Evolutionary conservation across 2,797 vertebrate genomes (phyloP), one percentile per base, ranked within the genome.

Genomic region (Sebastes flavidus): DNA sequence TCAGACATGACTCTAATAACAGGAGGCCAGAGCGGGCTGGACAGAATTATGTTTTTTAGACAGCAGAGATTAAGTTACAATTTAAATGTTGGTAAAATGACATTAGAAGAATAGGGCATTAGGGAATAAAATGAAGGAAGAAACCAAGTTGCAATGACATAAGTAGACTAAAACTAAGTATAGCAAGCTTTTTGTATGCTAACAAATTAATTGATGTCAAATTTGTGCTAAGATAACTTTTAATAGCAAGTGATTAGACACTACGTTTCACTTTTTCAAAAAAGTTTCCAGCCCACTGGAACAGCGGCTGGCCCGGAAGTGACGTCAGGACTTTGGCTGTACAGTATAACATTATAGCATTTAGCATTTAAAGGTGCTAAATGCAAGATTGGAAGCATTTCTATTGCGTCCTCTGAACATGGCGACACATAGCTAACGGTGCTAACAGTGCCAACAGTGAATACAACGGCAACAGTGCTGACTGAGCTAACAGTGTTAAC

Each of bases 381-480:
- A 46, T 46, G 42, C 42, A 46, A 46, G 0, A 46, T 46, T 46
- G 7, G 16, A 0, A 46, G 42, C 42, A 46, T 46, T 46, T 46
- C 16, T 18, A 20, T 18, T 46, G 16, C 7, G 42, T 46, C 42
- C 42, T 42, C 13, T 42, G 38, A 42, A 42, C 38, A 42, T 42
- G 38, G 5, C 14, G 14, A 42, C 38, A 42, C 38, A 4, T 42
- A 42, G 14, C 14, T 42, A 42, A 42, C 14, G 14, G 38, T 42
- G 38, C 38, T 42, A 42, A 42, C 38, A 42, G 38, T 0, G 38
- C 38, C 0, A 42, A 42, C 38, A 42, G 38, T 42, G 14, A 42
- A 42, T 0, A 42, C 38, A 42, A 42, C 6, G 14, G 0, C 38
- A 42, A 42, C 38, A 0, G 38, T 42, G 14, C 38, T 16, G 38